phyloP scores from a whole-genome alignment of 2,888 invertebrate species.

The Ctena decussata region DNA sequence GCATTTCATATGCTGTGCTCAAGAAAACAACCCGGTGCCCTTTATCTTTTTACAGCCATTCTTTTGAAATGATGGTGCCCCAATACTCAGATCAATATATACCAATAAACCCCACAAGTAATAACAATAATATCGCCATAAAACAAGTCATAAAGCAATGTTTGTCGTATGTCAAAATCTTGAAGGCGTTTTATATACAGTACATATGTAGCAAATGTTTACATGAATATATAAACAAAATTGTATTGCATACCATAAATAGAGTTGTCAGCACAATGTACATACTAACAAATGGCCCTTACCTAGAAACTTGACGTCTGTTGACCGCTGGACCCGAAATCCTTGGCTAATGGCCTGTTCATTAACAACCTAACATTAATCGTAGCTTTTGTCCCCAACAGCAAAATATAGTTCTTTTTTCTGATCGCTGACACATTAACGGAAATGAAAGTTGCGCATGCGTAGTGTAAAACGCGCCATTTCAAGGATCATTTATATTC shows the following conservation, averaged over 20 bases:
- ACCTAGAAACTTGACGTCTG: not conserved
- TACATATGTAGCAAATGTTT: too few relatives aligned
- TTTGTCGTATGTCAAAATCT: too few relatives aligned
- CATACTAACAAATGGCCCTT: not conserved
- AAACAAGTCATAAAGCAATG: too few relatives aligned
- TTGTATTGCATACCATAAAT: not conserved
- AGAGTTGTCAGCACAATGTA: not conserved
- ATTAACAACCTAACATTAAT: not conserved
- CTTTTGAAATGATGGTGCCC: too few relatives aligned
- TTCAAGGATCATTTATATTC: not conserved
- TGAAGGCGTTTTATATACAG: too few relatives aligned
- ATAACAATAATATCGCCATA: too few relatives aligned
- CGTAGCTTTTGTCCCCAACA: not conserved
- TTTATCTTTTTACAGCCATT: too few relatives aligned
- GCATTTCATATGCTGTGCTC: too few relatives aligned
- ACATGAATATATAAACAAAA: not conserved
- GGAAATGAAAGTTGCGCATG: not conserved
- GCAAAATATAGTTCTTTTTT: not conserved
- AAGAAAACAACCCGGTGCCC: too few relatives aligned
- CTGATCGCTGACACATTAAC: not conserved
- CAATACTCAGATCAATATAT: too few relatives aligned
- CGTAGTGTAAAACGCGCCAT: not conserved
- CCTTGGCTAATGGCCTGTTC: not conserved
- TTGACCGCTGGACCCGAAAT: not conserved
- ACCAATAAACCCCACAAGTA: too few relatives aligned